These are phyloP conservation scores for Neosalanx taihuensis DNA, from an alignment of 2,797 vertebrate species.

Conservation along the genomic window DNA sequence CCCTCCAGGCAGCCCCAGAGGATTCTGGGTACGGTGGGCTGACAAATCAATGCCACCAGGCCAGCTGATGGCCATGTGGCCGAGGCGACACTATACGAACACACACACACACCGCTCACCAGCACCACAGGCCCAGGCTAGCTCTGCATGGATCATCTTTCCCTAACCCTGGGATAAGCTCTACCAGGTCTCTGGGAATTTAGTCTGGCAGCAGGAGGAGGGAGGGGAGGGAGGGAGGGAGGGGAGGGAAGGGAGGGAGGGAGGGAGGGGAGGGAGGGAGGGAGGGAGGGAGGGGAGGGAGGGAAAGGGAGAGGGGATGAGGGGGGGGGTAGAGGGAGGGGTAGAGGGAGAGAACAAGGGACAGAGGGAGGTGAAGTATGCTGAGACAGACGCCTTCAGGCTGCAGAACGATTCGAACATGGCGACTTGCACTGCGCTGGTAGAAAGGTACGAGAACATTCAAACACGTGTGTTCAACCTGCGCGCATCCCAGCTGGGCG, in stretches of 20 bases:
- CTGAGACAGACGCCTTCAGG: neutral
- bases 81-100: constrained; percentile 46
- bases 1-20: constrained; percentile 44
- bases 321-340: neutral
- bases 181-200: neutral
- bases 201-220: neutral
- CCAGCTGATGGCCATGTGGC: constrained; percentile 57
- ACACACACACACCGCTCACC: neutral
- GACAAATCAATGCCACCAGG: constrained; percentile 62
- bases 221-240: too few species aligned
- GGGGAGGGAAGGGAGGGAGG: too few species aligned
- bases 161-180: constrained; percentile 15
- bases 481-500: too few species aligned
- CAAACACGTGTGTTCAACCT: too few species aligned
- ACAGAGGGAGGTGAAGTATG: neutral
- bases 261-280: constrained; percentile 29
- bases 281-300: constrained; percentile 39
- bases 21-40: constrained; percentile 46
- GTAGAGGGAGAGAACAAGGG: neutral
- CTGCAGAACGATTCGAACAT: neutral
- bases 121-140: neutral
- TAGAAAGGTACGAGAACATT: too few species aligned
- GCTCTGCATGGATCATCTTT: constrained; percentile 9
- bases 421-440: too few species aligned
- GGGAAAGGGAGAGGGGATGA: neutral